Percentiles rank a stretch among this genome's conserved stretches.
Evolutionary conservation across 2,797 vertebrate species (phyloP).

Genomic region (Tiaroga cobitis): DNA sequence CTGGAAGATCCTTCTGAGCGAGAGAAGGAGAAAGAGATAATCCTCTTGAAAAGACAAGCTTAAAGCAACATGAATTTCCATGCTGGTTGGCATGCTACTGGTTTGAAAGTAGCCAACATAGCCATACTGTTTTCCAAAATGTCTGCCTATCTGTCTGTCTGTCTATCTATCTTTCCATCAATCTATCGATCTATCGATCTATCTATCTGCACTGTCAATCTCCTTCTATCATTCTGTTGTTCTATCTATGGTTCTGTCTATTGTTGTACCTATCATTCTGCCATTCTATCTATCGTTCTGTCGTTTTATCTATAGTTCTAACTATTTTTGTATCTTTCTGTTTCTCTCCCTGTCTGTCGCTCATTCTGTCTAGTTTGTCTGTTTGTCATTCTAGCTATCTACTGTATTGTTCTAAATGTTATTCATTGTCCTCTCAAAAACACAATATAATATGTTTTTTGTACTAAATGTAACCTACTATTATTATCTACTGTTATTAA

Average conservation of each 20-base stretch:
- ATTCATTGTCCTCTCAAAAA: background rate
- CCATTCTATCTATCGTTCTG: background rate
- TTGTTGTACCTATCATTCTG: background rate
- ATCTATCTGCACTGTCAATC: too few species aligned
- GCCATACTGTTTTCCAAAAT: too few species aligned
- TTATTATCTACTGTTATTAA: background rate
- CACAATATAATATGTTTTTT: background rate
- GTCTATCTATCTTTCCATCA: background rate
- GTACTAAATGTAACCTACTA: background rate
- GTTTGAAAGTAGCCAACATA: background rate
- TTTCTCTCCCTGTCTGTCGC: background rate
- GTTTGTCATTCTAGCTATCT: background rate
- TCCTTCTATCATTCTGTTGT: background rate
- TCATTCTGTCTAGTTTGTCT: background rate
- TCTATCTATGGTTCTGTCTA: background rate
- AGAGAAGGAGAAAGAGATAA: slow-evolving; percentile 25
- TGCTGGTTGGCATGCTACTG: background rate
- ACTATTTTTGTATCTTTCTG: background rate
- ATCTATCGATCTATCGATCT: background rate
- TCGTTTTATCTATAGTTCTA: background rate
- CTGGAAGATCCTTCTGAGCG: background rate
- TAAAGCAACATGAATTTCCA: background rate
- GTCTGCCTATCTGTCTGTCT: background rate
- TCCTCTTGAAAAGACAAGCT: background rate
- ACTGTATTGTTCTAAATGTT: background rate